Percentiles rank a stretch among this genome's conserved stretches.
These are phyloP conservation scores for Balaenoptera acutorostrata DNA, from an alignment of 2,113 vertebrate genomes.

Conservation along the genomic window DNA sequence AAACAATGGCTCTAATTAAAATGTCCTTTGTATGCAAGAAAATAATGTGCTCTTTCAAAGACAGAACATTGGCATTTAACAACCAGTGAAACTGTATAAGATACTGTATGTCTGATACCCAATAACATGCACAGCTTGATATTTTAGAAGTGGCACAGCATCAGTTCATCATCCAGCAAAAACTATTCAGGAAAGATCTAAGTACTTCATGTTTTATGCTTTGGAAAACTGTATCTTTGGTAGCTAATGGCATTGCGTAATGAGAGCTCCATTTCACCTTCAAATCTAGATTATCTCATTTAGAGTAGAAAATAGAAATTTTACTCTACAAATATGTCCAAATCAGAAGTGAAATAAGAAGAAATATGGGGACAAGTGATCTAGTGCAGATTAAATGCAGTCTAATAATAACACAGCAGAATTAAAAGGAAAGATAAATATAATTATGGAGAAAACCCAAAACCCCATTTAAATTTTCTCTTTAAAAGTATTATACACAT, in stretches of 20 bases:
- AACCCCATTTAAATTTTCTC: background rate
- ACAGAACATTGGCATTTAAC: background rate
- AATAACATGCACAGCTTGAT: conserved; percentile 33
- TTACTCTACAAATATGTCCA: background rate
- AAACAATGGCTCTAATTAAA: background rate
- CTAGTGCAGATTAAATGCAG: background rate
- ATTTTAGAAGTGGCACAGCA: conserved; percentile 51
- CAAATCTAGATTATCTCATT: background rate
- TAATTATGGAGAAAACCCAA: background rate
- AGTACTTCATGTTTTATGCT: background rate
- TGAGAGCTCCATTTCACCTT: background rate
- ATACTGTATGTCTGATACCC: conserved; percentile 1
- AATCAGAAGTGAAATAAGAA: background rate
- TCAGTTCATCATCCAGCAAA: background rate
- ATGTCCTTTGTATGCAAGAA: background rate
- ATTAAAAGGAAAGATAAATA: background rate
- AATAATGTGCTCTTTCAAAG: background rate
- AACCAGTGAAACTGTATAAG: background rate
- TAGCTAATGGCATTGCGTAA: background rate
- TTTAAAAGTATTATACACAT: background rate
- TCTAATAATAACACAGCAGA: background rate
- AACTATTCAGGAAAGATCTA: conserved; percentile 25
- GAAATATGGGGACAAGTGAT: background rate
- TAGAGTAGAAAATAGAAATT: background rate
- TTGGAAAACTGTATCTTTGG: background rate